phyloP scores from a whole-genome alignment of 2,888 invertebrate species.

The Orthonychiurus folsomi region DNA sequence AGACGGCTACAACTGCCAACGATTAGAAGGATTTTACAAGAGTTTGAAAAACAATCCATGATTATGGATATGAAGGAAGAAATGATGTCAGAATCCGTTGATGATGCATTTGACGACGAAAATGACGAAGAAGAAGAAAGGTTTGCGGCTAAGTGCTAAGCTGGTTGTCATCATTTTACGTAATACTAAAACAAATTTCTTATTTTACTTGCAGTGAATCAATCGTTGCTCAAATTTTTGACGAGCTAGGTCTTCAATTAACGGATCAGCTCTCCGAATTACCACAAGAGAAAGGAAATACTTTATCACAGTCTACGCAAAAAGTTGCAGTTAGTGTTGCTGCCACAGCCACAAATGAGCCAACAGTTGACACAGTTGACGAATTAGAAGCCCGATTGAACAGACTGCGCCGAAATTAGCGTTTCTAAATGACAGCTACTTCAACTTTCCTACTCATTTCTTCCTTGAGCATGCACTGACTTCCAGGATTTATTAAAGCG shows the following conservation, averaged over 20 bases:
- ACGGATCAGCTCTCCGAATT: constrained; percentile 50
- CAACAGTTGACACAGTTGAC: constrained; percentile 47
- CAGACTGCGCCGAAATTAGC: constrained; percentile 45
- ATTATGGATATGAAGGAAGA: constrained; percentile 60
- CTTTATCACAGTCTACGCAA: constrained; percentile 31
- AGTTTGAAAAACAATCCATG: constrained; percentile 55
- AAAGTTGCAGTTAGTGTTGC: constrained; percentile 13
- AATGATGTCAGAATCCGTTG: constrained; percentile 56
- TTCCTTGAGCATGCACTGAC: too few relatives aligned
- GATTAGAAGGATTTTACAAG: constrained; percentile 53
- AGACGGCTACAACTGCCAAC: constrained; percentile 51
- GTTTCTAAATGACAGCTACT: background rate
- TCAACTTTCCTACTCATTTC: too few relatives aligned
- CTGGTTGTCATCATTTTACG: constrained; percentile 3
- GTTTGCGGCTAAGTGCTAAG: too few relatives aligned
- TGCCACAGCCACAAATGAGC: background rate
- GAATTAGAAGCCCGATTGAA: constrained; percentile 53
- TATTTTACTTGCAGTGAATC: constrained; percentile 49
- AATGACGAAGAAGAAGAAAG: constrained; percentile 54
- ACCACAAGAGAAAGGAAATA: constrained; percentile 44
- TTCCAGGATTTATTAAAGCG: too few relatives aligned
- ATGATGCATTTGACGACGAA: constrained; percentile 54
- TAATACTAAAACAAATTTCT: background rate
- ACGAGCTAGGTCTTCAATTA: constrained; percentile 54
- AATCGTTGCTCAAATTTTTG: constrained; percentile 52